Conservation (phyloP, 2,797 vertebrate species). For the Spea hammondii region DNA sequence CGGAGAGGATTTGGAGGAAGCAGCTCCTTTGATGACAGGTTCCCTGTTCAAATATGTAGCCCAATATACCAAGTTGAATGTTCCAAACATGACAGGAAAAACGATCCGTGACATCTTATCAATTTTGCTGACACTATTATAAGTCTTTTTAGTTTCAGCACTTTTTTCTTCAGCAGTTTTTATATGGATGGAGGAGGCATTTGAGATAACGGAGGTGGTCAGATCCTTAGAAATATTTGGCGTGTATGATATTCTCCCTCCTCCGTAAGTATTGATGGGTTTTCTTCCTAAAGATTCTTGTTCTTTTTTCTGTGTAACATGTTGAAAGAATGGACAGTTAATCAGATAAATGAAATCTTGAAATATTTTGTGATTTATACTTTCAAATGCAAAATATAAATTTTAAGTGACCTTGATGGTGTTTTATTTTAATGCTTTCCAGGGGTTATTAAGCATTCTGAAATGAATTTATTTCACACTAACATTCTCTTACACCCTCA, state of each 20-base stretch:
- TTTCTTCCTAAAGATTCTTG: conserved; percentile 83
- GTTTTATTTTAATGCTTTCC: no score
- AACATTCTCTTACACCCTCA: no score
- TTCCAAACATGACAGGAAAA: conserved; percentile 93
- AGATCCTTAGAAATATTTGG: conserved; percentile 88
- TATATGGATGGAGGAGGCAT: conserved; percentile 75
- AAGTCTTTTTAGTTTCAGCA: conserved; percentile 92
- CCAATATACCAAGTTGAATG: conserved; percentile 97
- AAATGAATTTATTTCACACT: no score
- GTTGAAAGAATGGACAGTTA: no score
- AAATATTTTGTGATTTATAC: no score
- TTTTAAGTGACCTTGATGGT: no score
- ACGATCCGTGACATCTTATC: conserved; percentile 98
- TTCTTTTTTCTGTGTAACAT: conserved; percentile 83
- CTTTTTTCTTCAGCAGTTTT: conserved; percentile 82
- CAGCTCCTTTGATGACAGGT: conserved; percentile 85
- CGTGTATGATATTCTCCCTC: conserved; percentile 81
- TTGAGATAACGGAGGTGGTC: conserved; percentile 81
- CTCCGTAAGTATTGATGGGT: conserved; percentile 81
- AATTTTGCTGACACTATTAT: conserved; percentile 98
- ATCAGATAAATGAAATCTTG: no score
- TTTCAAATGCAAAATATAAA: no score
- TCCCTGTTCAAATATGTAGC: conserved; percentile 96
- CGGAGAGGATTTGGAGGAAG: conserved; percentile 67
- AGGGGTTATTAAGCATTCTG: no score